phyloP scores from a whole-genome alignment of 2,113 vertebrate genomes.

The Chamaetylas fuelleborni region DNA sequence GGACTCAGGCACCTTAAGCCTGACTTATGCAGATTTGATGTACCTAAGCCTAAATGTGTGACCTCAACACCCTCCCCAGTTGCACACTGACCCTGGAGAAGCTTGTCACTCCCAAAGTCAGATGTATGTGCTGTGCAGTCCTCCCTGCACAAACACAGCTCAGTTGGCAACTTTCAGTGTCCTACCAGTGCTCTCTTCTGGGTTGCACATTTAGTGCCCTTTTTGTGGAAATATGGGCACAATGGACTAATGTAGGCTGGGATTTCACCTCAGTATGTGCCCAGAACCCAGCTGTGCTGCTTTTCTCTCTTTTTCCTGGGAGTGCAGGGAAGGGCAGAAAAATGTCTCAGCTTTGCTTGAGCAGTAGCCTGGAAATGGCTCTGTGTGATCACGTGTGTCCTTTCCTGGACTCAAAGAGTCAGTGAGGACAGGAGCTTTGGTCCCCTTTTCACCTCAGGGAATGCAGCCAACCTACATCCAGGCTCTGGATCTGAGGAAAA shows the following conservation, averaged over 20 bases:
- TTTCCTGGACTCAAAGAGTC: not conserved
- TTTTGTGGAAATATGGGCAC: not conserved
- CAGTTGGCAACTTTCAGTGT: not conserved
- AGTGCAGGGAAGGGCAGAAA: not conserved
- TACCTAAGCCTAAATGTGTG: not conserved
- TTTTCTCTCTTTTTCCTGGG: not conserved
- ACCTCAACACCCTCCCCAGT: not conserved
- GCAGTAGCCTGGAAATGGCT: not conserved
- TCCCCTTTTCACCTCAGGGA: not conserved
- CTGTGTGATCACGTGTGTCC: not conserved
- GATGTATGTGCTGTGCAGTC: not conserved
- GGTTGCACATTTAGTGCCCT: not conserved
- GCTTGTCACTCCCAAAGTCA: not conserved
- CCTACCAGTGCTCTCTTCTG: not conserved
- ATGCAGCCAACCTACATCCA: not conserved
- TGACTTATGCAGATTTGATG: constrained; percentile 20
- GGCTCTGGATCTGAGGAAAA: not conserved
- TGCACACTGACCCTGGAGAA: not conserved
- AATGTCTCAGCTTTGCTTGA: not conserved
- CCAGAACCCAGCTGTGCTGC: not conserved
- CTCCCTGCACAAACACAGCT: not conserved
- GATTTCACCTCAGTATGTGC: not conserved
- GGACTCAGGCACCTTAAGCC: constrained; percentile 20
- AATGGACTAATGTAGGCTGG: not conserved
- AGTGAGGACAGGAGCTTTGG: not conserved